Evolutionary conservation across 1,140 invertebrate species (phyloP).

Genomic region (Cyrtorhinus lividipennis): DNA sequence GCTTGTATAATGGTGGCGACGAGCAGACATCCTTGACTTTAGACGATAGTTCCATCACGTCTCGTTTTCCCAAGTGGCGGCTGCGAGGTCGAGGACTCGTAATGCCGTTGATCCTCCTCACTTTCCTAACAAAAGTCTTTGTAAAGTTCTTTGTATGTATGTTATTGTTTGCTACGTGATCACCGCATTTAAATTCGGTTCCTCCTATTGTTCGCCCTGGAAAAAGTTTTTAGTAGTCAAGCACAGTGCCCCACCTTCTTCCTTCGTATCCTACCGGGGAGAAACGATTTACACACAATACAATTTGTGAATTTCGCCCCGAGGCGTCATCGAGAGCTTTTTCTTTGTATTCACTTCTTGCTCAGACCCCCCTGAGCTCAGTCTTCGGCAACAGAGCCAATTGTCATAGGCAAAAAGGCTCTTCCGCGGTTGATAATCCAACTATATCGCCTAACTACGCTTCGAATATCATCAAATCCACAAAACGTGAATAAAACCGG

Average conservation of each 20-base stretch:
- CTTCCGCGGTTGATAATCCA: too few relatives aligned
- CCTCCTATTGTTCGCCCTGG: slow-evolving; percentile 9
- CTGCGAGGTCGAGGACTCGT: neutral
- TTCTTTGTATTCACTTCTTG: slow-evolving; percentile 5
- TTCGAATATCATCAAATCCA: too few relatives aligned
- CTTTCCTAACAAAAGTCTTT: neutral
- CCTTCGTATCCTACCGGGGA: neutral
- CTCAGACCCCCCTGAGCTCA: neutral
- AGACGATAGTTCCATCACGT: too few relatives aligned
- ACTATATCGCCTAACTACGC: too few relatives aligned
- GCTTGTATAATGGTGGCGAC: too few relatives aligned
- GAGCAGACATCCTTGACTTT: too few relatives aligned
- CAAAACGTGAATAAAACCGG: too few relatives aligned
- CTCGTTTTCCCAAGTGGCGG: neutral
- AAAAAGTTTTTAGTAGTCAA: slow-evolving; percentile 8
- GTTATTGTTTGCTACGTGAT: slow-evolving; percentile 12
- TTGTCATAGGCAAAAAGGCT: too few relatives aligned
- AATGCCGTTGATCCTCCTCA: neutral
- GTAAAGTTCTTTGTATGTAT: slow-evolving; percentile 7
- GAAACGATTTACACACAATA: slow-evolving; percentile 11
- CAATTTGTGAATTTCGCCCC: slow-evolving; percentile 11
- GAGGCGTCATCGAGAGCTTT: slow-evolving; percentile 9
- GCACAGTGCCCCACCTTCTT: slow-evolving; percentile 6
- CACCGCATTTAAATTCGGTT: slow-evolving; percentile 13
- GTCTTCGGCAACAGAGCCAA: too few relatives aligned